phyloP scores from a whole-genome alignment of 2,888 invertebrate species.

The Drosophila greeni region DNA sequence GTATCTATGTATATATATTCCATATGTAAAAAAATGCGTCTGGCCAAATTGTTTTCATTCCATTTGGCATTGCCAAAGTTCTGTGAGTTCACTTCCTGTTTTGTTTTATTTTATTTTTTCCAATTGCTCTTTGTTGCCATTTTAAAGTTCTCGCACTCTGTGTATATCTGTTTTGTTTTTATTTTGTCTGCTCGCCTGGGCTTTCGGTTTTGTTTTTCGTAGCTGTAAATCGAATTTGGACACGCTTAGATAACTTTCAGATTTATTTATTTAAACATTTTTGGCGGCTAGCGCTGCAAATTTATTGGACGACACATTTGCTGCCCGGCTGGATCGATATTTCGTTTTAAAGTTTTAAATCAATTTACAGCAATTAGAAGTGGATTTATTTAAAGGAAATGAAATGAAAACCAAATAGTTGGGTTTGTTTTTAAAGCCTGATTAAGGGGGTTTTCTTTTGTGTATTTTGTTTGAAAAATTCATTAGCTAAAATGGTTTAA shows the following conservation, averaged over 20 bases:
- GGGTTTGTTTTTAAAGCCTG: not conserved
- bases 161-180: slow-evolving; percentile 24
- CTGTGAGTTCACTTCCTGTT: slow-evolving; percentile 15
- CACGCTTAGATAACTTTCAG: slow-evolving; percentile 70
- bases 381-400: not conserved
- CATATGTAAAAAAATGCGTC: slow-evolving; percentile 2
- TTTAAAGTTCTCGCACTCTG: slow-evolving; percentile 19
- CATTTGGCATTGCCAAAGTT: slow-evolving; percentile 21
- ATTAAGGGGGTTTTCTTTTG: too few species aligned
- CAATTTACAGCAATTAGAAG: not conserved
- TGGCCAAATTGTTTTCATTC: slow-evolving; percentile 23
- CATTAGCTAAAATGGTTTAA: too few species aligned
- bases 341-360: slow-evolving; percentile 10
- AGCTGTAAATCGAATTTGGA: slow-evolving; percentile 66
- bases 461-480: too few species aligned
- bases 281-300: slow-evolving; percentile 48
- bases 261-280: slow-evolving; percentile 67
- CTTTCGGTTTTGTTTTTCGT: slow-evolving; percentile 18
- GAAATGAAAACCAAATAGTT: too few species aligned
- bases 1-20: not conserved
- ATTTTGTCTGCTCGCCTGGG: not conserved
- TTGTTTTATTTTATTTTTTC: not conserved
- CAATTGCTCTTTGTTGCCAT: slow-evolving; percentile 15
- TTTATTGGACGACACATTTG: slow-evolving; percentile 51
- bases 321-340: slow-evolving; percentile 22